Conservation (phyloP, 2,113 vertebrate species). For the Mormyrus lacerda region DNA sequence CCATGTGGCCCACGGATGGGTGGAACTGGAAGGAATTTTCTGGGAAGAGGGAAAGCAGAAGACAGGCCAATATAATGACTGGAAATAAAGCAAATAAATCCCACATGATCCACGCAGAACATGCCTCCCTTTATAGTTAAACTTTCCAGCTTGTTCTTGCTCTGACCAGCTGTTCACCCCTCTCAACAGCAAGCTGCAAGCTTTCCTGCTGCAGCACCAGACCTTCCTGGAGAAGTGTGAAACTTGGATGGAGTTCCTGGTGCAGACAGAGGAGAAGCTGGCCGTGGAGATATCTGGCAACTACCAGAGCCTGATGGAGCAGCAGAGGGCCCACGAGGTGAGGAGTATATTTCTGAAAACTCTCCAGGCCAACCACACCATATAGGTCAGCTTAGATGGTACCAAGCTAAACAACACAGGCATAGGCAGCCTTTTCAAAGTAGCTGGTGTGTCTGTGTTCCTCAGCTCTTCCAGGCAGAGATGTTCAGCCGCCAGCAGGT, state of each 20-base stretch:
- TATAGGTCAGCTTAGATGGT: not conserved
- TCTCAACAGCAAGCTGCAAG: conserved; percentile 82
- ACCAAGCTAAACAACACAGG: not conserved
- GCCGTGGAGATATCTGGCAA: conserved; percentile 91
- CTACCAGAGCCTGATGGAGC: conserved; percentile 82
- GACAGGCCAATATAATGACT: not conserved
- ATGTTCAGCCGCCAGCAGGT: conserved; percentile 99
- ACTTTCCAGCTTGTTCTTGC: not conserved
- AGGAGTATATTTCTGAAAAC: not conserved
- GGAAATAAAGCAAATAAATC: not conserved
- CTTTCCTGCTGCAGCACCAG: conserved; percentile 89
- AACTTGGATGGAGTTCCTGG: conserved; percentile 95
- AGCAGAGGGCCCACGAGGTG: conserved; percentile 90
- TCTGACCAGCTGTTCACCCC: conserved; percentile 3
- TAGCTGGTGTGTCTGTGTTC: not conserved
- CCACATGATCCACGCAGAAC: not conserved
- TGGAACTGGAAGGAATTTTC: not conserved
- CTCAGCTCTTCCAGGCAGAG: conserved; percentile 92
- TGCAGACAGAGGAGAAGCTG: conserved; percentile 88
- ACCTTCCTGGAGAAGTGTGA: conserved; percentile 97
- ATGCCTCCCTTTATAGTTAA: not conserved
- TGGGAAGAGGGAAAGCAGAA: not conserved
- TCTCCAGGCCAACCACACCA: not conserved
- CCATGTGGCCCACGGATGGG: not conserved
- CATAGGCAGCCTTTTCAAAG: too few relatives aligned